These are phyloP conservation scores for Hoplostethus atlanticus DNA, from an alignment of 2,797 vertebrate species.

Conservation along the genomic window DNA sequence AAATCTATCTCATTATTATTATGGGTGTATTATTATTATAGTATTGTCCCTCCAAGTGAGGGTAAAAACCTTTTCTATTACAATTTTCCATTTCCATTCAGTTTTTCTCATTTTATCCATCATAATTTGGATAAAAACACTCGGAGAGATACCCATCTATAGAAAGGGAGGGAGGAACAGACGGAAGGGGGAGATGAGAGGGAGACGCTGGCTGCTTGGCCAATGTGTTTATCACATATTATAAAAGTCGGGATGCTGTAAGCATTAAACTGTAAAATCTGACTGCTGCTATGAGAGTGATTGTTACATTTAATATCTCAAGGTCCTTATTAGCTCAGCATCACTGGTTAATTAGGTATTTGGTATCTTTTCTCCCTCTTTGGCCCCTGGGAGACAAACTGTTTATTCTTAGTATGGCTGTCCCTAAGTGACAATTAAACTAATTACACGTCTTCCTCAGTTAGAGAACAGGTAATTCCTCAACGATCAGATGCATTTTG, in stretches of 20 bases:
- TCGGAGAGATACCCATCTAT: too few relatives aligned
- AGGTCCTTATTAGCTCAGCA: conserved; percentile 66
- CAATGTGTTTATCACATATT: conserved; percentile 41
- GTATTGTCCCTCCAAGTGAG: too few relatives aligned
- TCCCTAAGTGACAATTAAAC: conserved; percentile 68
- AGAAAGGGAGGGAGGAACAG: too few relatives aligned
- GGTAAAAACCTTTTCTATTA: too few relatives aligned
- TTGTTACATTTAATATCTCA: conserved; percentile 62
- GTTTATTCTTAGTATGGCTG: conserved; percentile 58
- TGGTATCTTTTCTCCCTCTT: conserved; percentile 14
- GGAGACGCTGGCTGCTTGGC: conserved; percentile 12
- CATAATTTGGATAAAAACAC: too few relatives aligned
- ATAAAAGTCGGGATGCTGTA: conserved; percentile 47
- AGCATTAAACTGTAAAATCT: conserved; percentile 45
- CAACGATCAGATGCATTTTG: conserved; percentile 30
- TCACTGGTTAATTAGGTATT: conserved; percentile 68
- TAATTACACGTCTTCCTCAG: conserved; percentile 60
- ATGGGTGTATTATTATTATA: too few relatives aligned
- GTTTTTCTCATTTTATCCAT: too few relatives aligned
- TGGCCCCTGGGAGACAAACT: conserved; percentile 62
- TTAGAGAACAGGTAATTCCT: conserved; percentile 53
- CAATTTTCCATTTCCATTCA: too few relatives aligned
- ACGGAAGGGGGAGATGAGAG: not conserved
- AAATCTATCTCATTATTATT: too few relatives aligned
- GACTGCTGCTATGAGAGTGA: conserved; percentile 31